Percentiles rank a stretch among this genome's conserved stretches.
These are phyloP conservation scores for Xiphophorus birchmanni DNA, from an alignment of 2,797 vertebrate genomes.

Conservation along the genomic window DNA sequence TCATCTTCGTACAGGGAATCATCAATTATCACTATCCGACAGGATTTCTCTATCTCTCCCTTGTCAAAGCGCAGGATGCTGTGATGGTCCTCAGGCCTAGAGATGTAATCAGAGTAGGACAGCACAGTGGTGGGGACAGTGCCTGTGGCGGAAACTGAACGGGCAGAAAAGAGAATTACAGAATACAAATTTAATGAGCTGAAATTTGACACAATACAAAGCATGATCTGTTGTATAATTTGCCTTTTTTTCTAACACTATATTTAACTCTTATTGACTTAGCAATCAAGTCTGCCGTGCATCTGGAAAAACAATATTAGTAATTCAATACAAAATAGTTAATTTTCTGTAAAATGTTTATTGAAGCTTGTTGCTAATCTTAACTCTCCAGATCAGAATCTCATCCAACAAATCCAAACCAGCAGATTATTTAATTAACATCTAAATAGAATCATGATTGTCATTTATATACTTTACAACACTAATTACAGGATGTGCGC, in stretches of 20 bases:
- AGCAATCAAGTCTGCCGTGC: not conserved
- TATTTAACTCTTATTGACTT: not conserved
- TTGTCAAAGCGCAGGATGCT: constrained; percentile 91
- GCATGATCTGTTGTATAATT: not conserved
- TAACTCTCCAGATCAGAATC: constrained; percentile 1
- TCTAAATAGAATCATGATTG: not conserved
- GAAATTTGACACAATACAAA: not conserved
- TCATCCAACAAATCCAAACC: not conserved
- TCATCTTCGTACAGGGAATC: constrained; percentile 92
- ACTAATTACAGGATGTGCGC: not conserved
- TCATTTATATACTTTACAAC: constrained; percentile 4
- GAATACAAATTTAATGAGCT: constrained; percentile 24
- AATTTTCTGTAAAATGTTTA: constrained; percentile 3
- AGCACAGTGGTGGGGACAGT: constrained; percentile 90
- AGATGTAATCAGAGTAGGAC: constrained; percentile 97
- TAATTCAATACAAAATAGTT: not conserved
- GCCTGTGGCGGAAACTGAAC: constrained; percentile 82
- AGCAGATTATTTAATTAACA: not conserved
- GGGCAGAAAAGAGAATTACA: constrained; percentile 32
- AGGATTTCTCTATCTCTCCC: constrained; percentile 87
- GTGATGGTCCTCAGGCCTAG: constrained; percentile 90
- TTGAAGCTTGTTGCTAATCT: constrained; percentile 5
- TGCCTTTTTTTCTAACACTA: not conserved
- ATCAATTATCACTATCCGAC: constrained; percentile 90
- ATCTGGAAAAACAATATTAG: not conserved